phyloP scores from a whole-genome alignment of 2,113 vertebrate species.

The Peromyscus maniculatus region DNA sequence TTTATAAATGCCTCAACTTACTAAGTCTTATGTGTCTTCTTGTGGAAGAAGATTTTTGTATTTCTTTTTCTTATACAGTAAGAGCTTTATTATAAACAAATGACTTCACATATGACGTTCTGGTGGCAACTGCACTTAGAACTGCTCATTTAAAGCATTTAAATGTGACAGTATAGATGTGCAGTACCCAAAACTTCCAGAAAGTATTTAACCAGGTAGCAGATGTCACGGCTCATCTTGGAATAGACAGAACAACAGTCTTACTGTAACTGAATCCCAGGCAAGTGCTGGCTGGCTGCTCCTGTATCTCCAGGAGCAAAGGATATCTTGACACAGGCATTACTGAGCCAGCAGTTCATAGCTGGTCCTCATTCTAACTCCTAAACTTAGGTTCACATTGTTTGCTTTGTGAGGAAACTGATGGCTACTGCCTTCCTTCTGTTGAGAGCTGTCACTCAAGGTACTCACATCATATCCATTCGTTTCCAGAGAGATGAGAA shows the following conservation, averaged over 20 bases:
- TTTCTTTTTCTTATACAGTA: neutral
- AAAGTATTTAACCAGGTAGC: neutral
- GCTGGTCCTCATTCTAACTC: neutral
- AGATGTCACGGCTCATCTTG: neutral
- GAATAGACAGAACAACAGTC: neutral
- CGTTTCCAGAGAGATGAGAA: slow-evolving; percentile 32
- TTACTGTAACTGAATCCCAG: neutral
- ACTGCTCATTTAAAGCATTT: neutral
- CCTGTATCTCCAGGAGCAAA: neutral
- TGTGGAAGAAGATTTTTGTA: slow-evolving; percentile 19
- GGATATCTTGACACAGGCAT: neutral
- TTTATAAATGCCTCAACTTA: neutral
- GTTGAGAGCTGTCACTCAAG: neutral
- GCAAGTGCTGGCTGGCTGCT: neutral
- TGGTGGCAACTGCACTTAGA: neutral
- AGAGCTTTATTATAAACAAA: slow-evolving; percentile 41
- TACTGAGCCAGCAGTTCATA: neutral
- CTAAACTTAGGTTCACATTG: neutral
- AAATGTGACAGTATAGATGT: neutral
- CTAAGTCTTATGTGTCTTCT: slow-evolving; percentile 17
- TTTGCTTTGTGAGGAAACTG: neutral
- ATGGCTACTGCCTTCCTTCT: neutral
- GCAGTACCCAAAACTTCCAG: neutral
- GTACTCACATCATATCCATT: neutral
- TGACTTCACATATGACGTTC: slow-evolving; percentile 16